Base-by-base conservation (phyloP, 2,797 vertebrate genomes). In the Sebastes matsubarae region DNA sequence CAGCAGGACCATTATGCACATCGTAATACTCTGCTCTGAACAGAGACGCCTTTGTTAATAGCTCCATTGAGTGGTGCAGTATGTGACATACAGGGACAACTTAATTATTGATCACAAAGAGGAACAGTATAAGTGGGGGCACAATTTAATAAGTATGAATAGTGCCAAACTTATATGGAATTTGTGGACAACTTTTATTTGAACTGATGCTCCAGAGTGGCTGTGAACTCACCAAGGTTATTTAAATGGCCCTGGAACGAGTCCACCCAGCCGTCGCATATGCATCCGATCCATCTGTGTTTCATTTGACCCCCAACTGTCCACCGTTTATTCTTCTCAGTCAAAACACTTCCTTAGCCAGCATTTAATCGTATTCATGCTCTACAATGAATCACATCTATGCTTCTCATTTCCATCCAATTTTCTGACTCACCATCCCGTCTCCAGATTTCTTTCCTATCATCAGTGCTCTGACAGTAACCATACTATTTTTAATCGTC, bases 71-170 rank as follows among this genome's bases (percentile, higher is more conserved):
- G 76, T 64, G 71, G 68, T 75, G 74, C 82, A 67, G 42, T 76
- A 77, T 81, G 70, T 64, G 77, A 86, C 79, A 75, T 52, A 52
- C 79, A 74, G 69, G 74, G 78, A 73, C 64, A 87, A 75, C 80
- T 88, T 85, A 80, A 90, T 91, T 88, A 89, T 87, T 88, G 74
- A 87, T 87, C 60, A 80, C 66, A 74, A 82, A 82, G 72, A 75
- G 8, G 29, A 77, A 86, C 80, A 67, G 61, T 68, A 4, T 81
- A 77, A 85, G 60, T 81, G 29, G 77, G 70, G 50, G 32, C 55
- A 61, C 8, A 73, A 25, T 81, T 81, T 67, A 72, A 65, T 75
- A 77, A 29, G 50, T 60, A 63, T 66, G 65, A 67, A 75, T 77
- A 29, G 50, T 78, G 74, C 25, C 61, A 82, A 80, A 79, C 57